phyloP scores from a whole-genome alignment of 2,797 vertebrate species.

The Meriones psammophilus region DNA sequence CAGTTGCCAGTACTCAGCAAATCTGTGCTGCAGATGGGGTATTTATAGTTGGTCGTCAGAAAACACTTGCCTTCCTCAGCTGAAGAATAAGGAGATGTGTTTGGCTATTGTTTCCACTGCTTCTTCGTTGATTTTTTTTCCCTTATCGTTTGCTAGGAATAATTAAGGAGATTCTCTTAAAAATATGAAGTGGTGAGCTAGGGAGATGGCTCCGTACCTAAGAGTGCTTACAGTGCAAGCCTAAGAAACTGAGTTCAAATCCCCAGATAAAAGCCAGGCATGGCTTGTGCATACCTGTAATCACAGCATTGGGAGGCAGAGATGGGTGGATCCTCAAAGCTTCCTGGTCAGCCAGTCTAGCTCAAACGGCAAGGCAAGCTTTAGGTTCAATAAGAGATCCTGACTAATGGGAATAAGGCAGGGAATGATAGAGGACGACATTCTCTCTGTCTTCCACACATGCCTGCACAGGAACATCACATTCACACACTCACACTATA shows the following conservation, averaged over 20 bases:
- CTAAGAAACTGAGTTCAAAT: neutral
- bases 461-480: neutral
- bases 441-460: neutral
- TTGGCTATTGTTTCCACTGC: neutral
- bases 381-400: neutral
- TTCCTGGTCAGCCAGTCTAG: neutral
- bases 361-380: neutral
- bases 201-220: no score
- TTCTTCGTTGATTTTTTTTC: conserved; percentile 12
- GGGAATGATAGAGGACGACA: neutral
- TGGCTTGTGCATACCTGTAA: neutral
- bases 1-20: neutral
- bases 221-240: neutral
- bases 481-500: neutral
- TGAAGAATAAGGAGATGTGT: neutral
- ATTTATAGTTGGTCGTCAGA: conserved; percentile 61
- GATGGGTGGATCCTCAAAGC: neutral
- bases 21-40: neutral
- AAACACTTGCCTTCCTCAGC: neutral
- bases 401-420: neutral
- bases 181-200: neutral
- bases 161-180: neutral
- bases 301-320: neutral
- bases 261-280: neutral
- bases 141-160: conserved; percentile 29